Conservation (phyloP, 2,113 vertebrate genomes). For the Otis tarda region DNA sequence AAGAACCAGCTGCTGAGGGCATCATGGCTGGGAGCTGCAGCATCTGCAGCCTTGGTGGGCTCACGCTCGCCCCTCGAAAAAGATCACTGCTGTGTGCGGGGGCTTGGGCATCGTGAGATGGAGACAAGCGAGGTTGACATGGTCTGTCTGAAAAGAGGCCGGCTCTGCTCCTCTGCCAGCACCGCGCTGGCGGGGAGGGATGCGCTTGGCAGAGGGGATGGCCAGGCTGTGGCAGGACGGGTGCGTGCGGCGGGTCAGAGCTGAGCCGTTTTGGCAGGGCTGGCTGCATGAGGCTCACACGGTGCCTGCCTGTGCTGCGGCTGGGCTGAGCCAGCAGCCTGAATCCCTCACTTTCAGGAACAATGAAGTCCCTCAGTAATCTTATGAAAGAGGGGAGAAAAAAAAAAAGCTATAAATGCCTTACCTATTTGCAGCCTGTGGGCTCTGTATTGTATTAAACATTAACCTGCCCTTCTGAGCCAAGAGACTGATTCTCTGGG, state of each 20-base stretch:
- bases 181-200: not conserved
- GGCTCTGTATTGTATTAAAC: constrained; percentile 51
- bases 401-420: not conserved
- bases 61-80: rapidly evolving
- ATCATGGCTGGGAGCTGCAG: not conserved
- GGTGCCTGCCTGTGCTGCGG: not conserved
- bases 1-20: not conserved
- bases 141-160: not conserved
- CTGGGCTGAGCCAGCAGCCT: not conserved
- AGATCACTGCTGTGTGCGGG: rapidly evolving
- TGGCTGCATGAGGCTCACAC: not conserved
- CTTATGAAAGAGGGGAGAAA: rapidly evolving
- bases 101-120: rapidly evolving
- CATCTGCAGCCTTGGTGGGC: not conserved
- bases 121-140: rapidly evolving
- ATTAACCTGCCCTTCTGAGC: constrained; percentile 55
- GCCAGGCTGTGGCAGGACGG: rapidly evolving
- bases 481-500: not conserved
- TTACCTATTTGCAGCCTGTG: constrained; percentile 10
- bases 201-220: not conserved
- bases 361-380: constrained; percentile 14
- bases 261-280: not conserved
- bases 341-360: not conserved
- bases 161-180: not conserved
- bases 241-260: not conserved